Evolutionary conservation across 2,797 vertebrate genomes (phyloP).

Genomic region (Xenentodon cancila): DNA sequence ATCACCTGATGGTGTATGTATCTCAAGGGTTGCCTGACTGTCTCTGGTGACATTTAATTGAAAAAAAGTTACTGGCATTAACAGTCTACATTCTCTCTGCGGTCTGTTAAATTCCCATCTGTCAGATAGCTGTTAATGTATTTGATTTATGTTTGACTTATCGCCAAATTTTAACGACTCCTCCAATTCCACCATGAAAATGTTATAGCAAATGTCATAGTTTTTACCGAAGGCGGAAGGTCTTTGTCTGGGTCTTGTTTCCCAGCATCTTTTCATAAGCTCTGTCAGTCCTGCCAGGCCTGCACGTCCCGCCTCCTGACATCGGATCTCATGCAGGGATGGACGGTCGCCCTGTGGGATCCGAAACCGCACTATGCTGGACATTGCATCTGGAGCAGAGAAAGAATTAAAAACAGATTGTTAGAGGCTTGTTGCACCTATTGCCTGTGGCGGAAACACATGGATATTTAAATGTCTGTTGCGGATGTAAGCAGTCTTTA

Average conservation of each 20-base stretch:
- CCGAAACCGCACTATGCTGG: constrained; percentile 65
- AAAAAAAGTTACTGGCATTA: too few species aligned
- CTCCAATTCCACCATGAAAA: too few species aligned
- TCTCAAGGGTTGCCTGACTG: too few species aligned
- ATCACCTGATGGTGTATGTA: too few species aligned
- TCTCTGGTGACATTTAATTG: too few species aligned
- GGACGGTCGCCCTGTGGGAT: constrained; percentile 77
- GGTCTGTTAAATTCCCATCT: too few species aligned
- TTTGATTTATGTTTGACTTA: neutral
- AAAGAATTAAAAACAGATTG: neutral
- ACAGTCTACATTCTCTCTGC: too few species aligned
- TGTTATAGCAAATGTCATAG: too few species aligned
- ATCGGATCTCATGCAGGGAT: constrained; percentile 33
- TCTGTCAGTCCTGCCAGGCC: constrained; percentile 47
- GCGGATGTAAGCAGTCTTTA: too few species aligned
- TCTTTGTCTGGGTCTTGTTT: constrained; percentile 9
- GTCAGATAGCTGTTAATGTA: too few species aligned
- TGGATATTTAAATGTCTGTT: neutral
- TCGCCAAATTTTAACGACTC: neutral
- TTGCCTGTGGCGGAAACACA: neutral
- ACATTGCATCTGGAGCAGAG: constrained; percentile 26
- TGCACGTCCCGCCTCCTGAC: constrained; percentile 7
- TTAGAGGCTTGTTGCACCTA: neutral
- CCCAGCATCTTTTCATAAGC: constrained; percentile 78
- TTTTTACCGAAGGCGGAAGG: constrained; percentile 66